phyloP scores from a whole-genome alignment of 2,888 invertebrate species.

The Lasioglossum figueresi region DNA sequence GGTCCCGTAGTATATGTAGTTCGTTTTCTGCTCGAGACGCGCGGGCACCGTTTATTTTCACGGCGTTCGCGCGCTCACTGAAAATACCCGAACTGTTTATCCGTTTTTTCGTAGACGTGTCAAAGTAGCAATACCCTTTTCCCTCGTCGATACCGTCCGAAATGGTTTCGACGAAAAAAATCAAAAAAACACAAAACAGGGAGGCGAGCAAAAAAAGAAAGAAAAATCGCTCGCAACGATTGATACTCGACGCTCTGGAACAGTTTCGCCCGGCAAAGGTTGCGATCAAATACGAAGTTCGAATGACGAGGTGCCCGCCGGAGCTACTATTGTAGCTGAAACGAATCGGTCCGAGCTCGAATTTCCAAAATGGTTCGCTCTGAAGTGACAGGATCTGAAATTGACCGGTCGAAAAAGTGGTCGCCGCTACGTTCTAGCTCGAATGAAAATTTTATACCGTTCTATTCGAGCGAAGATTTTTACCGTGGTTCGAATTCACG shows the following conservation, averaged over 20 bases:
- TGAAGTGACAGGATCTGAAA: not conserved
- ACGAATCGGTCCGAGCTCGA: not conserved
- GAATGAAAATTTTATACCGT: not conserved
- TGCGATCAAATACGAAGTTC: constrained; percentile 23
- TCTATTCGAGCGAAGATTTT: not conserved
- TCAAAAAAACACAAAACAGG: not conserved
- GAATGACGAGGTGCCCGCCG: not conserved
- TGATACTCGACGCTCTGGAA: not conserved
- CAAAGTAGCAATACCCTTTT: not conserved
- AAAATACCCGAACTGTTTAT: constrained; percentile 2
- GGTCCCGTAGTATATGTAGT: constrained; percentile 15
- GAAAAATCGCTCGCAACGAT: not conserved
- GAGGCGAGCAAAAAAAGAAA: not conserved
- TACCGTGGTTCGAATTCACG: not conserved
- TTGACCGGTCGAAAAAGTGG: constrained; percentile 2
- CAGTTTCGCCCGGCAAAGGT: not conserved
- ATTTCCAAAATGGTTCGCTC: constrained; percentile 25
- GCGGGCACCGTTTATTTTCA: constrained; percentile 40
- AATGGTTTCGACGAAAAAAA: not conserved
- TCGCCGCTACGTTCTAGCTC: not conserved
- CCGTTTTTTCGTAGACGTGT: not conserved
- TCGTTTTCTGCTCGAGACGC: constrained; percentile 30
- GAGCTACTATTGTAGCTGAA: constrained; percentile 9
- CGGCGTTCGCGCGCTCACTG: not conserved
- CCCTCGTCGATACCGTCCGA: not conserved